Percentiles rank a stretch among this genome's conserved stretches.
phyloP scores from a whole-genome alignment of 2,113 vertebrate genomes.

The Notarius lentiginosus region DNA sequence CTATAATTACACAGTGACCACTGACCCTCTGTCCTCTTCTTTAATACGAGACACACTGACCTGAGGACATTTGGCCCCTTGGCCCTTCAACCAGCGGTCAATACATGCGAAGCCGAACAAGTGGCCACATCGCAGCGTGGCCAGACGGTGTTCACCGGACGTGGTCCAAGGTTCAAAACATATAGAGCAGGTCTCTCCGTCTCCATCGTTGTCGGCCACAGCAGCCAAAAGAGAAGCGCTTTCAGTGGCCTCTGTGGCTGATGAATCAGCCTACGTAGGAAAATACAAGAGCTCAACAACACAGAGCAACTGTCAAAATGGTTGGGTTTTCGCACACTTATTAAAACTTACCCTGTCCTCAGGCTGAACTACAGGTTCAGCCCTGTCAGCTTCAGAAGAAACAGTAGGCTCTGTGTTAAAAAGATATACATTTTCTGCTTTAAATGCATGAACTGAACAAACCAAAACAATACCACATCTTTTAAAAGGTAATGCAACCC shows the following conservation, averaged over 20 bases:
- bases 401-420: conserved; percentile 52
- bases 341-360: conserved; percentile 48
- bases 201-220: conserved; percentile 64
- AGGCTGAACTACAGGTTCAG: conserved; percentile 20
- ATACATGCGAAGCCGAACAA: conserved; percentile 93
- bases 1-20: background rate
- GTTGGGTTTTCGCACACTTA: background rate
- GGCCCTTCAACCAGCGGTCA: conserved; percentile 84
- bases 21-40: background rate
- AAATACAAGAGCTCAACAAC: background rate
- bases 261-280: background rate
- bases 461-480: background rate
- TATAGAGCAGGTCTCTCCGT: conserved; percentile 88
- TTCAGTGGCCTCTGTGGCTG: background rate
- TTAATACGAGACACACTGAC: conserved; percentile 62
- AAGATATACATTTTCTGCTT: conserved; percentile 6
- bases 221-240: background rate
- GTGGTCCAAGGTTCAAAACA: conserved; percentile 95
- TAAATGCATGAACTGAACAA: background rate
- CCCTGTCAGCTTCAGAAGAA: conserved; percentile 28
- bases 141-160: conserved; percentile 85
- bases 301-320: background rate
- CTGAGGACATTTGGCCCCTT: conserved; percentile 91
- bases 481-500: background rate
- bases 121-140: conserved; percentile 89